Evolutionary conservation across 2,113 vertebrate genomes (phyloP).

Genomic region (Leptobrachium ailaonicum): DNA sequence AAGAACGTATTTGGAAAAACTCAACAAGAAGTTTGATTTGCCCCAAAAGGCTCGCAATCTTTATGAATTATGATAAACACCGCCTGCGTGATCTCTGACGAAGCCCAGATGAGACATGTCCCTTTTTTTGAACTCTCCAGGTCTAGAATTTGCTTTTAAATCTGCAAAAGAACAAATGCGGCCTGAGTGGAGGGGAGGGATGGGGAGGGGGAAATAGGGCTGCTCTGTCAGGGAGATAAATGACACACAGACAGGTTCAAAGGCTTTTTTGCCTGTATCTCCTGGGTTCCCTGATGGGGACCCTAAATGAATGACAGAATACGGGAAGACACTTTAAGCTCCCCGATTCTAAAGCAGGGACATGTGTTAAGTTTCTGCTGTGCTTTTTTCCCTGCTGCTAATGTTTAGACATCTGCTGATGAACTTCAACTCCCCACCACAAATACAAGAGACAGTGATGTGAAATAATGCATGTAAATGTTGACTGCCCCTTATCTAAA

Average conservation of each 20-base stretch:
- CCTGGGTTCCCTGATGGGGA: slow-evolving; percentile 5
- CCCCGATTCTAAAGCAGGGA: background rate
- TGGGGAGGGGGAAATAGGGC: background rate
- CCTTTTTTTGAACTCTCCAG: background rate
- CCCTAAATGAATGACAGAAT: background rate
- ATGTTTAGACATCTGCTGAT: background rate
- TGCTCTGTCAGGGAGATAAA: slow-evolving; percentile 21
- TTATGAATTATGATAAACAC: slow-evolving; percentile 15
- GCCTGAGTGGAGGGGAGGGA: background rate
- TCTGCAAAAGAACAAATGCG: background rate
- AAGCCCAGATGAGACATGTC: slow-evolving; percentile 5
- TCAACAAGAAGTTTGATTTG: too few species aligned
- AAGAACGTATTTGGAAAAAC: too few species aligned
- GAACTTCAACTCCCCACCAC: background rate
- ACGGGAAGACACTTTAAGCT: background rate
- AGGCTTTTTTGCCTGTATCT: background rate
- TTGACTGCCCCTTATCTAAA: too few species aligned
- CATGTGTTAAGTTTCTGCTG: background rate
- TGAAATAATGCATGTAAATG: too few species aligned
- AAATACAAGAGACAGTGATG: too few species aligned
- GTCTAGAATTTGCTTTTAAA: slow-evolving; percentile 13
- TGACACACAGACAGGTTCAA: slow-evolving; percentile 21
- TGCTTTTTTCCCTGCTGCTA: background rate
- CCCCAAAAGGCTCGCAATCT: background rate
- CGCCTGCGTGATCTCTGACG: background rate